Evolutionary conservation across 1,140 invertebrate genomes (phyloP).

Genomic region (Metopolophium dirhodum): DNA sequence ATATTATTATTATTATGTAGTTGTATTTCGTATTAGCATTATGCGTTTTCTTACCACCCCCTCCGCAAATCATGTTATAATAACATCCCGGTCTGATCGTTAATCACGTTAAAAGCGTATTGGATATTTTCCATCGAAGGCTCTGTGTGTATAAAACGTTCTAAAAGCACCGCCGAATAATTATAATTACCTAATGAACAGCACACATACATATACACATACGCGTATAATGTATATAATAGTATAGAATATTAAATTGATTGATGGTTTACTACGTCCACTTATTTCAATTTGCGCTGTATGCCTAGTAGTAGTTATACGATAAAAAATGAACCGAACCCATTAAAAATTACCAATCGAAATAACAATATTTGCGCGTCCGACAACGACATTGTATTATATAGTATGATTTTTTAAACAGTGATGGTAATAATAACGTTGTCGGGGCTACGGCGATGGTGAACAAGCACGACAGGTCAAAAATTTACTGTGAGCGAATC

Average conservation of each 20-base stretch:
- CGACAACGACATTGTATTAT: background rate
- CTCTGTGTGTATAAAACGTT: background rate
- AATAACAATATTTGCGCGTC: background rate
- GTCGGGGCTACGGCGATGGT: background rate
- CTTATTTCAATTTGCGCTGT: slow-evolving; percentile 18
- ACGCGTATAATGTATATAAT: background rate
- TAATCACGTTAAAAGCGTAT: slow-evolving; percentile 54
- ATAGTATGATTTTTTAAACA: background rate
- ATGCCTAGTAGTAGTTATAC: no score
- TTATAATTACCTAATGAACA: slow-evolving; percentile 47
- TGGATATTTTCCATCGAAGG: background rate
- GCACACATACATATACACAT: no score
- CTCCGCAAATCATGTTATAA: background rate
- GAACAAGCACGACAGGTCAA: background rate
- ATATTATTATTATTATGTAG: background rate
- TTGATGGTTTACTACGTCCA: slow-evolving; percentile 19
- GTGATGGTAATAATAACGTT: background rate
- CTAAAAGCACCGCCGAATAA: slow-evolving; percentile 39
- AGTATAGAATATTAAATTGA: background rate
- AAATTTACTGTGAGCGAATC: background rate
- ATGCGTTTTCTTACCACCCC: slow-evolving; percentile 4
- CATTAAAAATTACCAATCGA: background rate
- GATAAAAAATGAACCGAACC: background rate
- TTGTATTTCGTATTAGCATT: background rate
- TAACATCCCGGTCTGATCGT: slow-evolving; percentile 17